phyloP scores from a whole-genome alignment of 2,797 vertebrate species.

The Lutjanus campechanus region DNA sequence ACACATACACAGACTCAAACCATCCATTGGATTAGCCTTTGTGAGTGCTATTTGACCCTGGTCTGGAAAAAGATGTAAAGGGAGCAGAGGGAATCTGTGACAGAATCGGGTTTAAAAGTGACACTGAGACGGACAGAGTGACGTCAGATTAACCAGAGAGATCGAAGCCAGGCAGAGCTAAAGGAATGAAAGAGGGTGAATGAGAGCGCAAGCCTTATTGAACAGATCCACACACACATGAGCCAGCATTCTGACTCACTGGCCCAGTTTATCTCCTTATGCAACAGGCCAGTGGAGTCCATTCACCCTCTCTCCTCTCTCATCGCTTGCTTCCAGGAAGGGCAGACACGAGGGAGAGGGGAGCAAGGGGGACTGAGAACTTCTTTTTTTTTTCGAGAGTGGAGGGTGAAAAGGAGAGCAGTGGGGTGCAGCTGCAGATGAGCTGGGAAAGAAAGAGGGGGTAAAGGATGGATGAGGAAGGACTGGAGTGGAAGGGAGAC shows the following conservation, averaged over 20 bases:
- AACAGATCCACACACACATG: constrained; percentile 60
- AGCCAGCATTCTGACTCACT: constrained; percentile 69
- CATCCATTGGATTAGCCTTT: constrained; percentile 36
- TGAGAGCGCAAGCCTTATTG: constrained; percentile 41
- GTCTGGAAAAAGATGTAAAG: constrained; percentile 33
- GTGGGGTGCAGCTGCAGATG: constrained; percentile 56
- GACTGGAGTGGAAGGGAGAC: constrained; percentile 32
- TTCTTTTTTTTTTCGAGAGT: no score
- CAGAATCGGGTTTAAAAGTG: constrained; percentile 29
- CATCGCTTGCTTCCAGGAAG: constrained; percentile 63
- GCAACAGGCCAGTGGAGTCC: constrained; percentile 67
- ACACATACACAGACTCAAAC: constrained; percentile 11
- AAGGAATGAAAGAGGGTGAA: constrained; percentile 44
- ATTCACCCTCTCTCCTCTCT: constrained; percentile 58
- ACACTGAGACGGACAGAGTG: constrained; percentile 37
- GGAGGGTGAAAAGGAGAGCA: constrained; percentile 20
- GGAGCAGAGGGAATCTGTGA: constrained; percentile 11
- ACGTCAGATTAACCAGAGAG: constrained; percentile 38
- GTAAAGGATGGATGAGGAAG: constrained; percentile 34
- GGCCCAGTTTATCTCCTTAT: constrained; percentile 71
- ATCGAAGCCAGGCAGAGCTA: constrained; percentile 34
- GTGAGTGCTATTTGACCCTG: constrained; percentile 49
- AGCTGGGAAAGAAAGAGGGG: constrained; percentile 11
- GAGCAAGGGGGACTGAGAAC: background rate
- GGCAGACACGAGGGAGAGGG: constrained; percentile 17